These are phyloP conservation scores for Oligia strigilis DNA, from an alignment of 2,888 invertebrate species.

Conservation along the genomic window DNA sequence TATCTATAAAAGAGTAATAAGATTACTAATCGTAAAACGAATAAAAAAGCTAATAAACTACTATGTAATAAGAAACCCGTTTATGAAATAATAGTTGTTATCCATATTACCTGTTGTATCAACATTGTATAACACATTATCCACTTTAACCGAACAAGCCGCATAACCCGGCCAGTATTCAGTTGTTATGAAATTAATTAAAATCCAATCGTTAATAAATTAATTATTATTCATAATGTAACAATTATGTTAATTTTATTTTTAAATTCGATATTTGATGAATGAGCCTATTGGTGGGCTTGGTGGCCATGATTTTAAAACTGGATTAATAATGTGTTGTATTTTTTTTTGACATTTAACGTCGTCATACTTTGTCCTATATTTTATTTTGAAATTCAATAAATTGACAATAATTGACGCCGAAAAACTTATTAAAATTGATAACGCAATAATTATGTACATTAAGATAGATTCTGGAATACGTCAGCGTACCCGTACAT, in stretches of 20 bases:
- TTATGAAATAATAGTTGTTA: constrained; percentile 11
- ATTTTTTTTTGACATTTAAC: constrained; percentile 1
- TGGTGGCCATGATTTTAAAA: constrained; percentile 49
- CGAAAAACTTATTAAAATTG: constrained; percentile 6
- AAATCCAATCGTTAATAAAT: constrained; percentile 47
- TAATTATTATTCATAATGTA: constrained; percentile 51
- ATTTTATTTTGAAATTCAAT: constrained; percentile 40
- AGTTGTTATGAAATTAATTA: constrained; percentile 42
- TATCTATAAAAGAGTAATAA: too few species aligned
- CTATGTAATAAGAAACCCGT: constrained; percentile 31
- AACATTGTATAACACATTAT: constrained; percentile 35
- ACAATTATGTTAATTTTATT: constrained; percentile 59
- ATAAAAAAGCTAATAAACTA: neutral
- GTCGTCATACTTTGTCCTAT: constrained; percentile 10
- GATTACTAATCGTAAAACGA: neutral
- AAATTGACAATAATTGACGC: constrained; percentile 32
- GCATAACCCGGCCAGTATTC: constrained; percentile 9
- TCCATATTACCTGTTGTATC: constrained; percentile 20
- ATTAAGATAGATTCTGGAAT: constrained; percentile 1
- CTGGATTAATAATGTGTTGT: constrained; percentile 41
- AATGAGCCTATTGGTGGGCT: constrained; percentile 43
- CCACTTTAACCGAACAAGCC: constrained; percentile 16
- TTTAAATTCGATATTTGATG: constrained; percentile 45
- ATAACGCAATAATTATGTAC: neutral
- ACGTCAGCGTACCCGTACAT: neutral